phyloP scores from a whole-genome alignment of 1,140 invertebrate genomes.

The Eumaeus atala region DNA sequence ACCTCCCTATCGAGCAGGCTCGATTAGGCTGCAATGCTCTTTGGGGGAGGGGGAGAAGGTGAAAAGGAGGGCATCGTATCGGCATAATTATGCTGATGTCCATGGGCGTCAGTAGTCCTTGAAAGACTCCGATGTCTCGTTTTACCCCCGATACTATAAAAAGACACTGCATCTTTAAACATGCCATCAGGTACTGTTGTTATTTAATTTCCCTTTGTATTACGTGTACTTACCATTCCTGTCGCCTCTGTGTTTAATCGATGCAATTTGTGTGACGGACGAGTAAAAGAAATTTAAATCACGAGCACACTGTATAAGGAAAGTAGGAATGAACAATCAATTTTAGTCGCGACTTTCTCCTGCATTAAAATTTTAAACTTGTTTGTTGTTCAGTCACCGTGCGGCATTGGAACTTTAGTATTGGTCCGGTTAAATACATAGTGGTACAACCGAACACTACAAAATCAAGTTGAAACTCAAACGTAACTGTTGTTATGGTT shows the following conservation, averaged over 20 bases:
- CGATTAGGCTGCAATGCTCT: too few relatives aligned
- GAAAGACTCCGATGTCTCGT: too few relatives aligned
- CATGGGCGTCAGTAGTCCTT: too few relatives aligned
- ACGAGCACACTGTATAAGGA: constrained; percentile 38
- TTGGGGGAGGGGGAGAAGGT: too few relatives aligned
- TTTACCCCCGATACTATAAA: too few relatives aligned
- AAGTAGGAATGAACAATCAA: constrained; percentile 45
- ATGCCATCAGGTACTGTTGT: too few relatives aligned
- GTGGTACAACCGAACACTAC: constrained; percentile 40
- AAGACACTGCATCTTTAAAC: too few relatives aligned
- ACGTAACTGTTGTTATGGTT: constrained; percentile 34
- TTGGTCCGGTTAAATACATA: constrained; percentile 61
- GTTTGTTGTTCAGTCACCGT: constrained; percentile 55
- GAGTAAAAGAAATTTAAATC: constrained; percentile 4
- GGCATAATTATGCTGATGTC: too few relatives aligned
- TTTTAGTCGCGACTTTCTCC: constrained; percentile 57
- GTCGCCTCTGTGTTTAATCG: constrained; percentile 13
- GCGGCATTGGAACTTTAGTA: constrained; percentile 44
- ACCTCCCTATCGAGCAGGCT: too few relatives aligned
- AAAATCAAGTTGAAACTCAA: constrained; percentile 49
- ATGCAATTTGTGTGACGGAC: constrained; percentile 11
- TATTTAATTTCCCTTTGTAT: too few relatives aligned
- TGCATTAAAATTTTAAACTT: constrained; percentile 71
- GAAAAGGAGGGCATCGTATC: too few relatives aligned
- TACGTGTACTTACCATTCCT: constrained; percentile 15